Percentiles rank a stretch among this genome's conserved stretches.
These are phyloP conservation scores for Wasmannia auropunctata DNA, from an alignment of 1,140 invertebrate genomes.

Conservation along the genomic window DNA sequence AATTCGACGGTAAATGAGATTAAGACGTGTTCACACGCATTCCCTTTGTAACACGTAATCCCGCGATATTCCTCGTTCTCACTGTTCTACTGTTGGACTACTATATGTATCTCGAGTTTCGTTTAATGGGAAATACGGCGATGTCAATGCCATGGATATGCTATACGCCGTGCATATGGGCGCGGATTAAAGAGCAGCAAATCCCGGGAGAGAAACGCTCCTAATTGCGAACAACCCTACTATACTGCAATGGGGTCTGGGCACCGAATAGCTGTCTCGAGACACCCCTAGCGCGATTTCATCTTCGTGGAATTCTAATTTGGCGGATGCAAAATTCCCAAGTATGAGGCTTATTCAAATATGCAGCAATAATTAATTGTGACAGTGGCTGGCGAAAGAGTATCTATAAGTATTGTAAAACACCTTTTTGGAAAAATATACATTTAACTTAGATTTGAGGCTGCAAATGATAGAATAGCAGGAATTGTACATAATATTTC, in stretches of 20 bases:
- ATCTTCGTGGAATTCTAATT: neutral
- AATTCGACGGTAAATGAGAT: constrained; percentile 24
- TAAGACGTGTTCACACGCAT: neutral
- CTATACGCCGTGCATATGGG: constrained; percentile 10
- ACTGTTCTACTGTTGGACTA: neutral
- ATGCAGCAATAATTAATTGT: neutral
- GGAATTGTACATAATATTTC: neutral
- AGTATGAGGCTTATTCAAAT: neutral
- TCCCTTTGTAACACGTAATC: neutral
- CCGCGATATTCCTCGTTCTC: neutral
- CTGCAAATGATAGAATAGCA: neutral
- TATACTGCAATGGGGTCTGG: neutral
- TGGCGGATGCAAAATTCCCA: neutral
- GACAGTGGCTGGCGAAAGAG: neutral
- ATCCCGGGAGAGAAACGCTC: constrained; percentile 26
- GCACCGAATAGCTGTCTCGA: constrained; percentile 11
- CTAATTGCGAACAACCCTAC: constrained; percentile 25
- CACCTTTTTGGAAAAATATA: neutral
- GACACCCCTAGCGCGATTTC: neutral
- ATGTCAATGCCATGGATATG: constrained; percentile 21
- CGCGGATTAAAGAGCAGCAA: constrained; percentile 24
- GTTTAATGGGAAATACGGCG: constrained; percentile 18
- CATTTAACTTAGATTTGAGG: neutral
- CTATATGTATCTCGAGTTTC: neutral
- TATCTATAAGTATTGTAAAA: neutral